Evolutionary conservation across 2,113 vertebrate species (phyloP), one percentile per base, ranked within the genome.

Genomic region (Callopanchax toddi): DNA sequence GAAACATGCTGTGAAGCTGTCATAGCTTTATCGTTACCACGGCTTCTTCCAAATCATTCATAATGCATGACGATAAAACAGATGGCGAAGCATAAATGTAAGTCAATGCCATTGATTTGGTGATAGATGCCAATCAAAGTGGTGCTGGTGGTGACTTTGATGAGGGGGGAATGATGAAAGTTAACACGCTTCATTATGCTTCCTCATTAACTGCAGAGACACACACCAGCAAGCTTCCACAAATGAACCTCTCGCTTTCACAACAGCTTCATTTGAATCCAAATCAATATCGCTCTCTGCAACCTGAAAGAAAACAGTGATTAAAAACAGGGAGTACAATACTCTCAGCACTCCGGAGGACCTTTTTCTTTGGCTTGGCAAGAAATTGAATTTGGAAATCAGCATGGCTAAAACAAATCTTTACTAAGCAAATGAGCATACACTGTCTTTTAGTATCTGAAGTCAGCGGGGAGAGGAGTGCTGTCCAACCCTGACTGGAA

Each of bases 311-410:
- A 81, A 86, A 87, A 80, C 83, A 85, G 82, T 59, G 73, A 84
- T 84, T 77, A 65, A 77, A 37, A 85, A 78, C 64, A 58, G 71
- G 25, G 63, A 69, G 57, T 40, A 46, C 65, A 66, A 74, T 64
- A 32, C 60, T 79, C 65, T 42, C 66, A 54, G 76, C 46, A 70
- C 78, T 81, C 69, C 54, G 42, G 64, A 86, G 76, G 76, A 88
- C 72, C 74, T 82, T 87, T 43, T 84, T 74, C 67, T 78, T 65
- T 74, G 55, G 25, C 75, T 61, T 23, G 39, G 61, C 39, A 67
- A 71, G 74, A 81, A 75, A 87, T 90, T 88, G 45, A 84, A 87
- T 89, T 82, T 81, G 71, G 57, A 78, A 88, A 88, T 79, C 80
- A 82, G 58, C 49, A 40, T 46, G 62, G 61, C 39, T 68, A 25